Conservation (phyloP, 2,113 vertebrate species). For the Bungarus multicinctus region DNA sequence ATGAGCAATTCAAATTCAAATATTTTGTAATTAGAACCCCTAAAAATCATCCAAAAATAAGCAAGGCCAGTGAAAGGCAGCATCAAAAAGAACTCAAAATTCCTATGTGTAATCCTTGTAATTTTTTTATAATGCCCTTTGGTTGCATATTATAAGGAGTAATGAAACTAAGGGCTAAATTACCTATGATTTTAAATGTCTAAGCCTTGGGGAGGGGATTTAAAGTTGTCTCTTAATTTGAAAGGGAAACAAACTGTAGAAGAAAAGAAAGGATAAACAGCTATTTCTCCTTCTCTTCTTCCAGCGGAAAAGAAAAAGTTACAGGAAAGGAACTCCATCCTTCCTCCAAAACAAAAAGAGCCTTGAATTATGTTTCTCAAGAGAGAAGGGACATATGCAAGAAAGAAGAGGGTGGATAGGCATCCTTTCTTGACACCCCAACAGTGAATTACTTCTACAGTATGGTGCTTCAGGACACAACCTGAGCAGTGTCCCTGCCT, state of each 20-base stretch:
- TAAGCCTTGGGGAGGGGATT: not conserved
- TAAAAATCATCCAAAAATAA: not conserved
- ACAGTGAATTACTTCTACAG: not conserved
- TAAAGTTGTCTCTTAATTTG: not conserved
- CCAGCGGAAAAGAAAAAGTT: not conserved
- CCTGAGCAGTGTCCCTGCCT: not conserved
- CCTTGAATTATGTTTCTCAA: not conserved
- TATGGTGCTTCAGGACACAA: not conserved
- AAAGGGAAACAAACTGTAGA: not conserved
- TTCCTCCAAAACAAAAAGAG: not conserved
- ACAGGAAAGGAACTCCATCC: not conserved
- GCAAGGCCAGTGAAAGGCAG: not conserved
- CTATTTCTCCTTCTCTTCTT: not conserved
- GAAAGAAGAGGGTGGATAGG: not conserved
- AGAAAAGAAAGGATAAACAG: not conserved
- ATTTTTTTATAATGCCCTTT: not conserved
- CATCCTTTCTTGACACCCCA: not conserved
- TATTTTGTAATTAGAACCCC: not conserved
- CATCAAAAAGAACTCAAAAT: not conserved
- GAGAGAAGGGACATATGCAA: not conserved
- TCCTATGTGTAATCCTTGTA: not conserved
- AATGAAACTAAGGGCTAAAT: not conserved
- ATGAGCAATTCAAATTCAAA: no score
- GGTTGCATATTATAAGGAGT: not conserved
- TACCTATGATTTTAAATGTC: not conserved